These are phyloP conservation scores for Periophthalmodon schlosseri DNA, from an alignment of 2,113 vertebrate genomes.

Conservation along the genomic window DNA sequence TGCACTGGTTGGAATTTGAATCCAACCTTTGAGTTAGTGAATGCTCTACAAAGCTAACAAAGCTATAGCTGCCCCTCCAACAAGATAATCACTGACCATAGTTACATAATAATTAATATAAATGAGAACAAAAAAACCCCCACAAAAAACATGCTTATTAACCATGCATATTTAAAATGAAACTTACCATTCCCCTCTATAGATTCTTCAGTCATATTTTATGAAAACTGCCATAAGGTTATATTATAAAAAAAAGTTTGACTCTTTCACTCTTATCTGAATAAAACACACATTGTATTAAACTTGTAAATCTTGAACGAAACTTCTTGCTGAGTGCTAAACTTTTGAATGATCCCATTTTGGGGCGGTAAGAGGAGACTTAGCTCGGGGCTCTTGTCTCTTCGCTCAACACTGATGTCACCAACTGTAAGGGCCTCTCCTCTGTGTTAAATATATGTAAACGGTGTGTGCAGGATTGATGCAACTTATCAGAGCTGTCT, in stretches of 20 bases:
- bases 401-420: slow-evolving; percentile 6
- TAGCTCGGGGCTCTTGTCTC: slow-evolving; percentile 1
- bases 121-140: too few species aligned
- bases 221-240: not conserved
- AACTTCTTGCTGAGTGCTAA: slow-evolving; percentile 2
- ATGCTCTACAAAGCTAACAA: too few species aligned
- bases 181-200: not conserved
- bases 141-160: too few species aligned
- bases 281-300: not conserved
- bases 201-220: not conserved
- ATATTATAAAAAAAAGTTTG: not conserved
- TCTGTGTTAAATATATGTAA: slow-evolving; percentile 19
- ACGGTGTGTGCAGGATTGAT: slow-evolving; percentile 29
- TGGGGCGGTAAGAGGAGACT: not conserved
- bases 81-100: too few species aligned
- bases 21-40: too few species aligned
- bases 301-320: not conserved
- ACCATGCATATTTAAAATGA: too few species aligned
- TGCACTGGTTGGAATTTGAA: too few species aligned
- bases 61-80: too few species aligned
- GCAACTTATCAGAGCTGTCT: slow-evolving; percentile 31
- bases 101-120: too few species aligned
- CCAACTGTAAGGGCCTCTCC: slow-evolving; percentile 4
- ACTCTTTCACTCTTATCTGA: not conserved
- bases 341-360: slow-evolving; percentile 11